Base-by-base conservation (phyloP, 1,140 invertebrate species). In the Diabrotica virgifera region DNA sequence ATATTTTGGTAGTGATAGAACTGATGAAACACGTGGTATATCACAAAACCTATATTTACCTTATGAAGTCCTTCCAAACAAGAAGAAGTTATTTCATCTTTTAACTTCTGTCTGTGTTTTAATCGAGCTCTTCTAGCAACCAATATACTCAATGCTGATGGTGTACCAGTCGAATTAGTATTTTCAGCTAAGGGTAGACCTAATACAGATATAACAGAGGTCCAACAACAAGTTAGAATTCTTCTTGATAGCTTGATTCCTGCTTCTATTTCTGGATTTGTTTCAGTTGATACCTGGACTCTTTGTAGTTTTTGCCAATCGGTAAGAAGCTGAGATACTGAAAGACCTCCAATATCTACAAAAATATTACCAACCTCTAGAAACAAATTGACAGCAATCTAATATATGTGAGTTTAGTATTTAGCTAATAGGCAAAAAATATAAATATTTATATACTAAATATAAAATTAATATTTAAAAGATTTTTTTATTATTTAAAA, bases 151-250 rank as follows among this genome's bases (percentile, higher is more conserved):
- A 78, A 61, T 12, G 76, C 72, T 10, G 75, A 77, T 50, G 74
- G 72, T 50, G 74, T 72, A 13, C 78, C 86, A 71, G 75, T 85
- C 78, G 70, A 82, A 82, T 52, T 79, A 84, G 76, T 78, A 69
- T 85, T 85, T 62, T 87, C 85, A 8, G 83, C 82, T 54, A 96
- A 78, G 0, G 93, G 87, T 0, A 88, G 87, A 12, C 93, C 91
- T 5, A 96, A 80, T 10, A 97, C 90, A n/a, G 90, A 88, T 52
- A 96, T 86, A 82, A 96, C 90, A 0, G 91, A 92, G 54, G 92
- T 89, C 94, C 94, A 97, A 74, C 94, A 95, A 70, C 90, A 92
- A 5, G 92, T 94, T 36, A 97, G 77, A n/a, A 97, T 87, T 68
- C 86, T 78, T 37, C 86, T 80, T 0, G 85, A 85, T 12, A 88